Percentiles rank a stretch among this genome's conserved stretches.
phyloP scores from a whole-genome alignment of 2,888 invertebrate genomes.

The Aphrophora alni region DNA sequence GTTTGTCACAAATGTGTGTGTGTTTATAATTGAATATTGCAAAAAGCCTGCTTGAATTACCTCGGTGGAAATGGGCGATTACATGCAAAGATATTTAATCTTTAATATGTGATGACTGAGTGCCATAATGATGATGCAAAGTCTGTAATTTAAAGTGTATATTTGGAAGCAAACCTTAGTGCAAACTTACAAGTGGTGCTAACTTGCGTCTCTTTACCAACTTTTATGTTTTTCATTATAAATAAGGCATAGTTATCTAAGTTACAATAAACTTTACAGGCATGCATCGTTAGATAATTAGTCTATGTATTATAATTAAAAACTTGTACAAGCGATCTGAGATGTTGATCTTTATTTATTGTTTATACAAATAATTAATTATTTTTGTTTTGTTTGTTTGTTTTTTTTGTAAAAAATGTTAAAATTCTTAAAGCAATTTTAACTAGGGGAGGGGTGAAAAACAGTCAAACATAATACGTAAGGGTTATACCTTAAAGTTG shows the following conservation, averaged over 20 bases:
- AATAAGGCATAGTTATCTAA: not conserved
- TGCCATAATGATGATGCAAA: not conserved
- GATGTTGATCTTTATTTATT: not conserved
- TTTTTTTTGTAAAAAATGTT: not conserved
- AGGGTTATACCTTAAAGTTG: not conserved
- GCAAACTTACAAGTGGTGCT: not conserved
- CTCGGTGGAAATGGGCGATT: not conserved
- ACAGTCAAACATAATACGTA: not conserved
- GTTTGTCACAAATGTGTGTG: no score
- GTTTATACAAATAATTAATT: not conserved
- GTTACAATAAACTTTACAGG: not conserved
- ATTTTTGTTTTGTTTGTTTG: not conserved
- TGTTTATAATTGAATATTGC: no score
- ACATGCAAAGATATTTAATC: not conserved
- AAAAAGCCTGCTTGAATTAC: not conserved
- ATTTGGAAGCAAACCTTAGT: not conserved
- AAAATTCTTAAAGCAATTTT: not conserved
- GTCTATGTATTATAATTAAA: not conserved
- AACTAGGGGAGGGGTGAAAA: not conserved
- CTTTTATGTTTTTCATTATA: not conserved
- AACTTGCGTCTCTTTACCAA: not conserved
- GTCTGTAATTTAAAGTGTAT: not conserved
- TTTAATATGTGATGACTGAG: constrained; percentile 1
- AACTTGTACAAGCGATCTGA: not conserved
- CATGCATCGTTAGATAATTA: not conserved